Base-by-base conservation (phyloP, 2,888 invertebrate genomes). In the Tridacna gigas region DNA sequence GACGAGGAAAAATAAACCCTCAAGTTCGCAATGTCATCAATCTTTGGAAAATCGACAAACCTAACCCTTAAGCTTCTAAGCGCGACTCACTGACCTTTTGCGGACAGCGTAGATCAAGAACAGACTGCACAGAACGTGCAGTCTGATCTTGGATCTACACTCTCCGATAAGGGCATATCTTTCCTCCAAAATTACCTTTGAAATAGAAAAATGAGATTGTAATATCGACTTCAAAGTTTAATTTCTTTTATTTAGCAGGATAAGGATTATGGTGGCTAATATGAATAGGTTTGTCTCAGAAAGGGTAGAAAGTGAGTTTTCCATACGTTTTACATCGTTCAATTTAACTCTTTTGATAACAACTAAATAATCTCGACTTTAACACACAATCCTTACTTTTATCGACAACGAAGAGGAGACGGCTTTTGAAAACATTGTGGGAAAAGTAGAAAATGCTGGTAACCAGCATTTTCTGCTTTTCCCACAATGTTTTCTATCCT, bases 401-500 rank as follows among this genome's bases (percentile, higher is more conserved):
- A 3, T 11, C 63, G 63, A 7, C 25, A 0, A 4, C 7, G 13
- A 63, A n/a, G n/a, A n/a, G n/a, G 12, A 22, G 37, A 37, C 2
- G 37, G 3, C 37, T 37, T 37, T 37, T 63, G n/a, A 25, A 37
- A 37, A 37, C 37, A 37, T 37, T 37, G 37, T 63, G 63, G 63
- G 25, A 63, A 63, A 63, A 22, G 63, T 1, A 67, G 2, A 37
- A 67, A 67, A 28, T 67, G 67, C 67, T 67, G 18, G 45, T 37
- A 18, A 28, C 45, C 15, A 67, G 67, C 67, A 28, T 28, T 67
- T 67, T 67, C 28, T 67, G 4, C 67, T 18, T 28, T 67, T 67
- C 37, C 45, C 37, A 67, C 67, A 28, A 28, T 67, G 67, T 26
- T 28, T 26, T 67, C 67, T 37, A 2, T 11, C 37, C 37, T 37